These are phyloP conservation scores for Pampusana beccarii DNA, from an alignment of 2,113 vertebrate genomes.

Conservation along the genomic window DNA sequence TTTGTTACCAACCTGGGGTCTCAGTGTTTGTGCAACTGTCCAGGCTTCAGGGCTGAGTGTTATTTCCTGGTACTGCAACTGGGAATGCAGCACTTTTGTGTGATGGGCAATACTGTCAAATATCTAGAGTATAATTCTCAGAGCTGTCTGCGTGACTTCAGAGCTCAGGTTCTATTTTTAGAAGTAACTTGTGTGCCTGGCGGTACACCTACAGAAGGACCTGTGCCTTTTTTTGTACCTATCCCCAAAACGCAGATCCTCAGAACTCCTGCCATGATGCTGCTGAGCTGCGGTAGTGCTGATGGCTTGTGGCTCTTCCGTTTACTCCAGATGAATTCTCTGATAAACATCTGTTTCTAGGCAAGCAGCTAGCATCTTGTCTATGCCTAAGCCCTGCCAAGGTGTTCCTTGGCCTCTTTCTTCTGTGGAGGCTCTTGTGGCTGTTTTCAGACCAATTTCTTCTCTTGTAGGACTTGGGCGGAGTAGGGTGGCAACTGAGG, in stretches of 20 bases:
- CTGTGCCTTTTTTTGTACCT: neutral
- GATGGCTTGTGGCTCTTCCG: neutral
- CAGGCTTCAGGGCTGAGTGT: neutral
- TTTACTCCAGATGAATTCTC: neutral
- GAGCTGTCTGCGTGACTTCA: neutral
- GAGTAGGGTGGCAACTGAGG: neutral
- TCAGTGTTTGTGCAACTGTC: rapidly evolving
- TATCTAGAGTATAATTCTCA: neutral
- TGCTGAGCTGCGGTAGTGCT: neutral
- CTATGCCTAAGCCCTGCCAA: neutral
- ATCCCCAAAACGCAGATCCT: neutral
- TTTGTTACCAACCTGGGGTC: neutral
- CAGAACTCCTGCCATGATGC: neutral
- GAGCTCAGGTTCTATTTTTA: neutral
- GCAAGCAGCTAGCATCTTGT: neutral
- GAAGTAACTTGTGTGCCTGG: neutral
- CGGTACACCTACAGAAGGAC: neutral
- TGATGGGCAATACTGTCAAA: neutral
- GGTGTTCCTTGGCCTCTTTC: neutral
- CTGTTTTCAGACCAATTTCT: neutral
- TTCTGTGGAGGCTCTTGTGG: neutral
- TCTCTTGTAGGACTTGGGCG: rapidly evolving
- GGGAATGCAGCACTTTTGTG: neutral
- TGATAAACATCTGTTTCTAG: neutral
- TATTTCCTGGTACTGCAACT: neutral